Base-by-base conservation (phyloP, 2,113 vertebrate genomes). In the Rhea pennata region DNA sequence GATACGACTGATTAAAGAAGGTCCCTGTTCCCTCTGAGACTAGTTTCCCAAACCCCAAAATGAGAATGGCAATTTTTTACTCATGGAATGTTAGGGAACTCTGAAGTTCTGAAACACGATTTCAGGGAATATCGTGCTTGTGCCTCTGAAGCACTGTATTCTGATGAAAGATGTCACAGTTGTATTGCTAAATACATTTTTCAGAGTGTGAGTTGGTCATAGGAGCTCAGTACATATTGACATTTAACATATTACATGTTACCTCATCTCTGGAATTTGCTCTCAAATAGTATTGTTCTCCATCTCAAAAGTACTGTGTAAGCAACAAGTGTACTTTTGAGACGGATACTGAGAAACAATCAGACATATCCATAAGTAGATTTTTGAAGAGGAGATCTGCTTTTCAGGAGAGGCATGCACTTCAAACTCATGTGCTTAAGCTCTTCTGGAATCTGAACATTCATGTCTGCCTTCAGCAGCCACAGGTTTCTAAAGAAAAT, bases 311-410 rank as follows among this genome's bases (percentile, higher is more conserved):
- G 62, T 39, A 44, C 2, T 12, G 50, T 51, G 1, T 56, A 26
- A 75, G 27, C 7, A 26, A 39, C 26, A 77, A 69, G 39, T 33
- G 39, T 13, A 12, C 39, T 12, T 53, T 95, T 51, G 29, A 75
- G 15, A 31, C 12, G 9, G 4, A 13, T 62, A 44, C 16, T 42
- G 12, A 72, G 33, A 77, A 26, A 27, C 36, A 90, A 58, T 11
- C 8, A 20, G 33, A 46, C 29, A 24, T 6, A 76, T 11, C 1
- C 15, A 17, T 2, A 0, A 39, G 59, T 64, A 74, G 23, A 2
- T 66, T 33, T 66, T n/a, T 71, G 51, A 80, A 86, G 20, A 90
- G 31, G 9, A 64, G 31, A 64, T 22, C 12, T 76, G n/a, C 15
- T 76, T 91, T 87, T 78, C 46, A 48, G 46, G 69, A 10, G 54